Evolutionary conservation across 1,140 invertebrate genomes (phyloP).

Genomic region (Ruditapes philippinarum): DNA sequence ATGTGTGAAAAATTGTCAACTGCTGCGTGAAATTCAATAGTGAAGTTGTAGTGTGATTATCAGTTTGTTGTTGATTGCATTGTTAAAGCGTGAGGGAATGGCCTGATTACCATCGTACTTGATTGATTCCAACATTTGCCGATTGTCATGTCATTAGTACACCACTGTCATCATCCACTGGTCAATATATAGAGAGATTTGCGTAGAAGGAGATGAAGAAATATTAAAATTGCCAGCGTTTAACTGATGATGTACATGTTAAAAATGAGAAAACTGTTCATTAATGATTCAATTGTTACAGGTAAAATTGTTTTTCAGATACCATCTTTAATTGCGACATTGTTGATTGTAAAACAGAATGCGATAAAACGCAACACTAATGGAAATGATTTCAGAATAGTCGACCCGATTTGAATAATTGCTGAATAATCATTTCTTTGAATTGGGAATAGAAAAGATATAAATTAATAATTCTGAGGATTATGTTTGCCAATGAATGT

Average conservation of each 20-base stretch:
- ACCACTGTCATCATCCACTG: not conserved
- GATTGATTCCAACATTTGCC: slow-evolving; percentile 36
- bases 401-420: slow-evolving; percentile 20
- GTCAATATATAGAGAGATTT: not conserved
- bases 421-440: slow-evolving; percentile 36
- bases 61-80: slow-evolving; percentile 42
- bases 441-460: slow-evolving; percentile 30
- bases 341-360: not conserved
- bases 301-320: not conserved
- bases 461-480: slow-evolving; percentile 12
- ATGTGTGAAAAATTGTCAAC: slow-evolving; percentile 27
- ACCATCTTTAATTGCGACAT: not conserved
- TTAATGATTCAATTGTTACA: not conserved
- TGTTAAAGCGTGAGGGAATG: slow-evolving; percentile 41
- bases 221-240: not conserved
- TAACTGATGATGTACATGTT: not conserved
- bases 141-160: slow-evolving; percentile 16
- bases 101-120: slow-evolving; percentile 8
- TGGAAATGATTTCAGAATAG: not conserved
- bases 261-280: not conserved
- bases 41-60: slow-evolving; percentile 18
- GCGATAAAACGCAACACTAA: not conserved
- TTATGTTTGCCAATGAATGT: slow-evolving; percentile 35
- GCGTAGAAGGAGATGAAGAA: not conserved
- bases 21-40: slow-evolving; percentile 49